Evolutionary conservation across 2,888 invertebrate genomes (phyloP).

Genomic region (Euproctis similis): DNA sequence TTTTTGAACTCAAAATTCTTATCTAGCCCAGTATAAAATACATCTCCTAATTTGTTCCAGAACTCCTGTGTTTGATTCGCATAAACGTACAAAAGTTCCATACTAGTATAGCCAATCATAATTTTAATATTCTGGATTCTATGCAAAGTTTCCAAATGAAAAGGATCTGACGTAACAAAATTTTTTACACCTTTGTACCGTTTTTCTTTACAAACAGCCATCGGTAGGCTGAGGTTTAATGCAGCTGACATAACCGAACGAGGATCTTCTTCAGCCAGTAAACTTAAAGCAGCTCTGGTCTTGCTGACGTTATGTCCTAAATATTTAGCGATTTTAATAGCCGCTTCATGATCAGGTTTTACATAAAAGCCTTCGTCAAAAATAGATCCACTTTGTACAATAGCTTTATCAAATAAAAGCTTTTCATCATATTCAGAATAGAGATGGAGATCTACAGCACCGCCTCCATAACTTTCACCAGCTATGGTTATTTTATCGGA

Average conservation of each 20-base stretch:
- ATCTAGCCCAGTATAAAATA: constrained; percentile 8
- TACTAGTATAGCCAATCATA: constrained; percentile 39
- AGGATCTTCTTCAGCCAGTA: constrained; percentile 28
- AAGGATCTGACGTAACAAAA: constrained; percentile 29
- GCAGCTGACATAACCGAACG: constrained; percentile 30
- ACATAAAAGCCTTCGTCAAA: constrained; percentile 29
- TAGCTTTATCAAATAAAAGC: constrained; percentile 40
- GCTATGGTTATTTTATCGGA: constrained; percentile 38
- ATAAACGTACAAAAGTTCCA: constrained; percentile 32
- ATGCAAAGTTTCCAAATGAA: constrained; percentile 20
- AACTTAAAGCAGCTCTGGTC: constrained; percentile 28
- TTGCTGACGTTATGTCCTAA: constrained; percentile 28
- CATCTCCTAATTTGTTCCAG: constrained; percentile 11
- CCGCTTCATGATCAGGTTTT: constrained; percentile 29
- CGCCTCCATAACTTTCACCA: constrained; percentile 52
- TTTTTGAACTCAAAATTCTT: constrained; percentile 11
- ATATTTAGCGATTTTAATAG: constrained; percentile 32
- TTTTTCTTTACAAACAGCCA: constrained; percentile 36
- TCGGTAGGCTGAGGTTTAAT: constrained; percentile 19
- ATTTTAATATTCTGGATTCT: constrained; percentile 26
- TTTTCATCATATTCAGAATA: constrained; percentile 32
- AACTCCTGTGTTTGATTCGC: constrained; percentile 22
- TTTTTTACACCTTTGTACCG: constrained; percentile 24
- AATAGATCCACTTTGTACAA: constrained; percentile 43
- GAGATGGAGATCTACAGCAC: constrained; percentile 42